Evolutionary conservation across 2,113 vertebrate species (phyloP), one percentile per base, ranked within the genome.

Genomic region (Odocoileus virginianus): DNA sequence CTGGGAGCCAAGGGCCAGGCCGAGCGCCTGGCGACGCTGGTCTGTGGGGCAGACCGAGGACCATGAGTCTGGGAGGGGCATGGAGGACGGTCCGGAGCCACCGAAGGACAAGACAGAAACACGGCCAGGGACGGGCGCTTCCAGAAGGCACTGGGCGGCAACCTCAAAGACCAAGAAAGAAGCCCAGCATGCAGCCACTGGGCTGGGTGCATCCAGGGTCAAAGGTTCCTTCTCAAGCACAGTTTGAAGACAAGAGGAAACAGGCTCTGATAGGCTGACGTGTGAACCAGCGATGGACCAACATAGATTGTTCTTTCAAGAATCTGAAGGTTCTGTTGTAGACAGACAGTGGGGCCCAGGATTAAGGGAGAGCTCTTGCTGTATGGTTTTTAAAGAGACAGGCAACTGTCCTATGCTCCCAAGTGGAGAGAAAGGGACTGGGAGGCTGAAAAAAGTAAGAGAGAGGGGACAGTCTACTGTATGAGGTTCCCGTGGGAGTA

Each of bases 141-240:
- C 14, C 4, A 1, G n/a, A 8, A 7, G 36, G 36, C 11, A 5
- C 10, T 0, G 0, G 3, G 33, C 14, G 52, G 50, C 8, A 13
- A 57, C n/a, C 43, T 16, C 89, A 14, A 45, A 96, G 25, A 4
- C 15, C 3, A 28, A 71, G 52, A 13, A 45, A 71, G 40, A 54
- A 57, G 64, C 7, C 14, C 11, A 17, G 79, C 14, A 11, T 5
- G 15, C 2, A 28, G 97, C 3, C 52, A 8, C 60, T 7, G 16
- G 8, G 28, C 0, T 36, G 36, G 47, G 50, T 9, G 5, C 36
- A 40, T 6, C 25, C 15, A 36, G 50, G 67, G 89, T 14, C 61
- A 40, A 1, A 0, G 13, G 52, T 14, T 33, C 43, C 87, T 47
- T 54, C 30, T 14, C 7, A 21, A 58, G 40, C 7, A 54, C 0